These are phyloP conservation scores for Cepaea hortensis DNA, from an alignment of 2,888 invertebrate genomes.

Conservation along the genomic window DNA sequence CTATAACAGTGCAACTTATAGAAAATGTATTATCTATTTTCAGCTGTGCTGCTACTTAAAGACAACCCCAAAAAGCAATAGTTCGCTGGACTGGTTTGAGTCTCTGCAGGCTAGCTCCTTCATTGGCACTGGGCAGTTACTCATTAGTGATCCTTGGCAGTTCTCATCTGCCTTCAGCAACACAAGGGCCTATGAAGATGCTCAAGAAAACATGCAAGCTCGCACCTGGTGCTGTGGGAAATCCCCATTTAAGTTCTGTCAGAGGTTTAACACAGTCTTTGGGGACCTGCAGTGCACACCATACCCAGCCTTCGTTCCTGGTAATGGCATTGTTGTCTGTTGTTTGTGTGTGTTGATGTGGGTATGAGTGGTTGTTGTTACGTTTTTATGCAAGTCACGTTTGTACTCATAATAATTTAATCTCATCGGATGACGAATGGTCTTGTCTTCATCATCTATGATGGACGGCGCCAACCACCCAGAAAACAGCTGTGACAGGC, in stretches of 20 bases:
- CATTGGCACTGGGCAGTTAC: not conserved
- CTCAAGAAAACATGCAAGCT: not conserved
- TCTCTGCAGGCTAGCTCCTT: not conserved
- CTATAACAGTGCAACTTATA: no score
- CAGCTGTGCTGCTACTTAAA: constrained; percentile 11
- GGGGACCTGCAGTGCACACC: not conserved
- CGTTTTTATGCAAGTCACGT: no score
- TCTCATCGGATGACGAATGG: no score
- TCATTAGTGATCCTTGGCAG: constrained; percentile 20
- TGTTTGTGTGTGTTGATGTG: not conserved
- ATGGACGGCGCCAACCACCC: no score
- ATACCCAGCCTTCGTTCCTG: not conserved
- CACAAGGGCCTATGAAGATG: not conserved
- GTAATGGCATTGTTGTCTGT: not conserved
- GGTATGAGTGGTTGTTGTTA: no score
- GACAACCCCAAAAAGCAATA: not conserved
- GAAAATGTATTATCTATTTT: not conserved
- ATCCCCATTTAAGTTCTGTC: not conserved
- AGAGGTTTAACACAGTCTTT: not conserved
- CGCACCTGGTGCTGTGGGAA: constrained; percentile 6
- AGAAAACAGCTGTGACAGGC: no score
- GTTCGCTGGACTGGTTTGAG: not conserved
- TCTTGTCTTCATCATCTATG: no score
- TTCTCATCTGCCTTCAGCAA: not conserved
- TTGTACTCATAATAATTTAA: no score